Conservation (phyloP, 2,797 vertebrate species). For the Paratrypauchen microcephalus region DNA sequence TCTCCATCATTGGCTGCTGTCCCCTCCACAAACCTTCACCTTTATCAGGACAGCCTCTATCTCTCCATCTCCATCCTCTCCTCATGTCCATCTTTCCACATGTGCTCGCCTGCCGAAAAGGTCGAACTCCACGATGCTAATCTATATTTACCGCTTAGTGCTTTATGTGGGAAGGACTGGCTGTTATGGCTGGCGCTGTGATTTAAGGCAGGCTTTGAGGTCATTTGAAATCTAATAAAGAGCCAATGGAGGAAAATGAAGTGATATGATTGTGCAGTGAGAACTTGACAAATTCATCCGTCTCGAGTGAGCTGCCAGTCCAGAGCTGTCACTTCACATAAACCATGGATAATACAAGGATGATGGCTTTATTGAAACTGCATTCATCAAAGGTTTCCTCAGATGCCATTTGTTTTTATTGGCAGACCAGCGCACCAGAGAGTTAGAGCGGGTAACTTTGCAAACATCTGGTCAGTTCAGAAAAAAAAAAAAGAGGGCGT, state of each 20-base stretch:
- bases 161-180: conserved; percentile 39
- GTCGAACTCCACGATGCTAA: conserved; percentile 32
- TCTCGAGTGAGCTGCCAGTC: conserved; percentile 16
- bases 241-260: conserved; percentile 26
- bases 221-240: conserved; percentile 51
- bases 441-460: neutral
- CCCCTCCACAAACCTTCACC: conserved; percentile 24
- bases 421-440: neutral
- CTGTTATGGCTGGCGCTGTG: conserved; percentile 39
- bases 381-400: conserved; percentile 3
- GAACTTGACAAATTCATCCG: conserved; percentile 9
- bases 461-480: neutral
- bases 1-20: conserved; percentile 28
- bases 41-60: conserved; percentile 29
- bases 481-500: neutral
- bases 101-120: conserved; percentile 25
- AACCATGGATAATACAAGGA: neutral
- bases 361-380: neutral
- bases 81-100: conserved; percentile 22
- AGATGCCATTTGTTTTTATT: neutral
- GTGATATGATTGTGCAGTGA: conserved; percentile 27
- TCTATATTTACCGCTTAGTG: conserved; percentile 27
- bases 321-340: conserved; percentile 4
- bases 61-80: conserved; percentile 4
- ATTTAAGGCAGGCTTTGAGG: conserved; percentile 47